Evolutionary conservation across 2,797 vertebrate genomes (phyloP), one percentile per base, ranked within the genome.

Genomic region (Rhadinocentrus ornatus): DNA sequence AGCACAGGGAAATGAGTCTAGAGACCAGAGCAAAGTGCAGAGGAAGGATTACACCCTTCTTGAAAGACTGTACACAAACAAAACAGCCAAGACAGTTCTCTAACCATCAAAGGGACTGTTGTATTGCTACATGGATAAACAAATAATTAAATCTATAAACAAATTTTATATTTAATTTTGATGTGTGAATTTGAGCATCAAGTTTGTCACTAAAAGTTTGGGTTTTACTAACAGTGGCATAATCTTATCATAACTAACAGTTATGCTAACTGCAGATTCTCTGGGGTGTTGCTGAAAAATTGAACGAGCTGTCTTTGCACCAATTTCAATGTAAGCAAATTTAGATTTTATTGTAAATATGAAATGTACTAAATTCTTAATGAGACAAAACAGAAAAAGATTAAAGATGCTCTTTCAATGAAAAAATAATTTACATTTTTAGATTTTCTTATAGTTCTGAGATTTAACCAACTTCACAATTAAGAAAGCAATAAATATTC

Each of bases 41-140:
- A 69, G 57, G 60, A 65, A 29, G 34, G 54, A 85, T 85, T 63
- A 71, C 62, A 74, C 54, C 72, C 37, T 71, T 69, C 54, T 78
- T 56, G 46, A 69, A 81, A 77, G 56, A 66, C 65, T 48, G 34
- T 41, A 65, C 55, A 79, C 71, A 80, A 62, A 52, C 9, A 3
- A 77, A 44, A 13, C 66, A 69, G 54, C 66, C 57, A 63, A 26
- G 53, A 18, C 37, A 52, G 58, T 29, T 27, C 24, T 59, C 66
- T 39, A 57, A 60, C 62, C 34, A 44, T 52, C 44, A 62, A 62
- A 32, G 24, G 68, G 69, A 77, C 69, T 58, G 31, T 46, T 54
- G 31, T 31, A 18, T 39, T 3, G 7, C 11, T 53, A 26, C 1
- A 4, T 67, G n/a, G n/a, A n/a, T n/a, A n/a, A n/a, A n/a, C n/a